These are phyloP conservation scores for Caenorhabditis tropicalis DNA, from an alignment of 1,140 invertebrate genomes.

Conservation along the genomic window DNA sequence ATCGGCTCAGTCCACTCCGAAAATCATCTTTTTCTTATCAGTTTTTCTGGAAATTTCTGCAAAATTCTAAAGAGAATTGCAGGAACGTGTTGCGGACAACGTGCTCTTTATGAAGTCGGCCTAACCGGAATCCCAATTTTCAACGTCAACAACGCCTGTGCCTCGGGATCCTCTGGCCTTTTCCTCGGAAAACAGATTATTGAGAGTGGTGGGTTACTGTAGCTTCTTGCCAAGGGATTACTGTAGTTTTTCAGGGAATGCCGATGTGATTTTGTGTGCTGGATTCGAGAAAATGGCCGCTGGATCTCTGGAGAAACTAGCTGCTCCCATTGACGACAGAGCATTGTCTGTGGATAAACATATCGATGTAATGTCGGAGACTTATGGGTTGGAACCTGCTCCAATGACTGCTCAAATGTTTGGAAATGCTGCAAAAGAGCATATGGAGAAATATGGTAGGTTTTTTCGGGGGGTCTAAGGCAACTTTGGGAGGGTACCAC, in stretches of 20 bases:
- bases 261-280: slow-evolving; percentile 87
- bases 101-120: slow-evolving; percentile 90
- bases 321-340: slow-evolving; percentile 75
- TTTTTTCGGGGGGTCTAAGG: too few relatives aligned
- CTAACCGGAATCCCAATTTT: slow-evolving; percentile 95
- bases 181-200: slow-evolving; percentile 88
- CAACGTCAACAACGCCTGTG: slow-evolving; percentile 98
- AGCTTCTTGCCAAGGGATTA: not conserved
- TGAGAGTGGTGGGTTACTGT: slow-evolving; percentile 77
- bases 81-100: slow-evolving; percentile 93
- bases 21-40: not conserved
- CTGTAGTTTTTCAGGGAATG: slow-evolving; percentile 74
- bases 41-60: not conserved
- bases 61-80: not conserved
- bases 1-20: too few relatives aligned
- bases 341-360: slow-evolving; percentile 93
- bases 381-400: slow-evolving; percentile 80
- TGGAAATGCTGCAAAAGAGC: slow-evolving; percentile 92
- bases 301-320: slow-evolving; percentile 83
- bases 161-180: slow-evolving; percentile 91
- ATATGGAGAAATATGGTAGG: slow-evolving; percentile 91
- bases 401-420: slow-evolving; percentile 94
- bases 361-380: slow-evolving; percentile 83
- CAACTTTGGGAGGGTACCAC: too few relatives aligned
- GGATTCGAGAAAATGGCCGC: slow-evolving; percentile 98